A percentile compares a stretch with the other conserved stretches of the same genome.
Evolutionary conservation across 2,888 invertebrate genomes (phyloP).

Genomic region (Lycophotia porphyrea): DNA sequence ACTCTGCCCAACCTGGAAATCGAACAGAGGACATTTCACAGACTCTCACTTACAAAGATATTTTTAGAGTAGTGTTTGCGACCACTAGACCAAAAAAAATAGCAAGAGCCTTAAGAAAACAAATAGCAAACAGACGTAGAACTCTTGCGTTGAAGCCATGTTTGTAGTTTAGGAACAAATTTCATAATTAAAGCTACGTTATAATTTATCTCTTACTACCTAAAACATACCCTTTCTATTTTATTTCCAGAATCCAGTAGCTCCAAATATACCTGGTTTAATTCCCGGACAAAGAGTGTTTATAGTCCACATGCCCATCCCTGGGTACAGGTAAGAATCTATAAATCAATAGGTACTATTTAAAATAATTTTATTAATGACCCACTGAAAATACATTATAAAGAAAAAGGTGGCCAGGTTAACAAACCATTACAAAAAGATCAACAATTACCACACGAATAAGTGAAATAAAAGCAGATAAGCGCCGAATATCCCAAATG

Average conservation of each 20-base stretch:
- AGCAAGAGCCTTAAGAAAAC: not conserved
- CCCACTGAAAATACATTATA: not conserved
- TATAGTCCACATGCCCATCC: conserved; percentile 89
- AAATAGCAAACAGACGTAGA: conserved; percentile 12
- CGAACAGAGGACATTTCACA: not conserved
- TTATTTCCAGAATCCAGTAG: conserved; percentile 71
- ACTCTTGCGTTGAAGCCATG: not conserved
- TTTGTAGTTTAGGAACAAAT: not conserved
- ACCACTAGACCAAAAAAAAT: not conserved
- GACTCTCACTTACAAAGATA: not conserved
- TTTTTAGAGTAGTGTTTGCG: not conserved
- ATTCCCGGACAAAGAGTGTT: conserved; percentile 90
- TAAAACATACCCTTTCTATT: not conserved
- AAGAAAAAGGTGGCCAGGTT: not conserved
- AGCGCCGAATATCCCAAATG: not conserved
- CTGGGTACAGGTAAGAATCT: conserved; percentile 81
- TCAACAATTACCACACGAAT: not conserved
- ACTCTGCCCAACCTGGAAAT: not conserved
- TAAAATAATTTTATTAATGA: not conserved
- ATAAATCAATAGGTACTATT: not conserved
- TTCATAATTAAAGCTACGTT: not conserved
- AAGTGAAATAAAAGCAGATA: not conserved
- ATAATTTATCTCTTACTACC: not conserved
- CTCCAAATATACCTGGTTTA: conserved; percentile 83
- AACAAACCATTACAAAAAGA: not conserved